Evolutionary conservation across 2,797 vertebrate species (phyloP), one percentile per base, ranked within the genome.

Genomic region (Cygnus olor): DNA sequence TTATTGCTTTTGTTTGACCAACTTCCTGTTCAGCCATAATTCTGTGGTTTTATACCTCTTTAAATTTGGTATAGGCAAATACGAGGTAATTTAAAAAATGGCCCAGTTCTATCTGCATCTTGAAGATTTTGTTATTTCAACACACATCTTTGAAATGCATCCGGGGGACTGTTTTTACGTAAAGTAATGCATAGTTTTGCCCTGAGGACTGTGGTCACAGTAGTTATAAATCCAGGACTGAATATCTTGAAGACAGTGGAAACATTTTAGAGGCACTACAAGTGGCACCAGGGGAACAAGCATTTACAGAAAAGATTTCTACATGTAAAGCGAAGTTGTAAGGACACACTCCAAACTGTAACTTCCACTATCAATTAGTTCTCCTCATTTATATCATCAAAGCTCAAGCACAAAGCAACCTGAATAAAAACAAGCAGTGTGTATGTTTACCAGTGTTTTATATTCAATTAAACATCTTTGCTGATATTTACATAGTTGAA

Each of bases 401-500:
- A 90, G 85, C 69, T 93, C 72, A 80, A 85, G 28, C 44, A 94
- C 54, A 95, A 92, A 94, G 70, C 78, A 96, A 95, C 71, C 91
- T 81, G 81, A 92, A 90, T 73, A 95, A 97, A 96, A 97, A 38
- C 80, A 96, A 96, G 25, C 42, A 81, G 89, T 79, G 90, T 97
- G 97, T 97, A 97, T 53, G 91, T 98, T 96, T 97, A 85, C 69
- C 91, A 93, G 81, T 97, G 95, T 96, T 98, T 97, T 97, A 97
- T 96, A 95, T 97, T 97, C 95, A 98, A 97, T 98, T 97, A 98
- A 98, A 98, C 91, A 98, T 98, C 95, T 97, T 94, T 85, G 90
- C 95, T 96, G 94, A 93, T 98, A 98, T 98, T 98, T 98, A 97
- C 93, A 95, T 98, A 97, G 94, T 95, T 97, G 95, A 97, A 97